These are phyloP conservation scores for Drosophila prosaltans DNA, from an alignment of 1,140 invertebrate species.

Conservation along the genomic window DNA sequence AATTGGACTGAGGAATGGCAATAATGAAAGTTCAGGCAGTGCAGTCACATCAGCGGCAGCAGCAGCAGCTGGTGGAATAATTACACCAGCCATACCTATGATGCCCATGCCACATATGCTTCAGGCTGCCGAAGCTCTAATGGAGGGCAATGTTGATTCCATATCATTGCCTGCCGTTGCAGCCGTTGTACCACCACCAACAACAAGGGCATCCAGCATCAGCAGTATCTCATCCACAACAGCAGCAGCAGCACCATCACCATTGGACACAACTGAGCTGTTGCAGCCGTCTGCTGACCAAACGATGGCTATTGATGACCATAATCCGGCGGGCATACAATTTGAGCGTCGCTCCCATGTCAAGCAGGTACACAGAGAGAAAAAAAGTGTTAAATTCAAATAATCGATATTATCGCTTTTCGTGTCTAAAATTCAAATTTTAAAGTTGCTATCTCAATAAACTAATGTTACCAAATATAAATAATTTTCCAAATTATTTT, in stretches of 20 bases:
- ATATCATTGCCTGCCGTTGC: conserved; percentile 74
- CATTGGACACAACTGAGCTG: background rate
- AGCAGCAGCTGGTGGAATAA: conserved; percentile 16
- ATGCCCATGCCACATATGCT: conserved; percentile 52
- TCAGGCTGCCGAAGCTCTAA: conserved; percentile 61
- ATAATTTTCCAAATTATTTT: background rate
- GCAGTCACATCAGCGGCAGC: background rate
- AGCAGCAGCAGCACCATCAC: background rate
- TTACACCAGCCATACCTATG: conserved; percentile 7
- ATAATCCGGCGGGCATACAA: conserved; percentile 77
- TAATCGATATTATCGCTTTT: background rate
- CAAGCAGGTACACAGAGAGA: conserved; percentile 73
- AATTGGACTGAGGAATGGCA: conserved; percentile 60
- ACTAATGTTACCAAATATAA: background rate
- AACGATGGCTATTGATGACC: conserved; percentile 68
- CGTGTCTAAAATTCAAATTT: background rate
- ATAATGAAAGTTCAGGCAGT: conserved; percentile 33
- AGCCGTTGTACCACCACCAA: conserved; percentile 18
- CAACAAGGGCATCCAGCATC: conserved; percentile 1
- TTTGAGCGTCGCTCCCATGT: conserved; percentile 74
- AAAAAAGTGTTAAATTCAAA: conserved; percentile 27
- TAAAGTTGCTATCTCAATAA: background rate
- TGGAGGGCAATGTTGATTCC: conserved; percentile 79
- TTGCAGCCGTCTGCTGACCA: conserved; percentile 1
- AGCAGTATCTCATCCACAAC: background rate